Evolutionary conservation across 2,113 vertebrate species (phyloP), one percentile per base, ranked within the genome.

Genomic region (Hystrix cristata): DNA sequence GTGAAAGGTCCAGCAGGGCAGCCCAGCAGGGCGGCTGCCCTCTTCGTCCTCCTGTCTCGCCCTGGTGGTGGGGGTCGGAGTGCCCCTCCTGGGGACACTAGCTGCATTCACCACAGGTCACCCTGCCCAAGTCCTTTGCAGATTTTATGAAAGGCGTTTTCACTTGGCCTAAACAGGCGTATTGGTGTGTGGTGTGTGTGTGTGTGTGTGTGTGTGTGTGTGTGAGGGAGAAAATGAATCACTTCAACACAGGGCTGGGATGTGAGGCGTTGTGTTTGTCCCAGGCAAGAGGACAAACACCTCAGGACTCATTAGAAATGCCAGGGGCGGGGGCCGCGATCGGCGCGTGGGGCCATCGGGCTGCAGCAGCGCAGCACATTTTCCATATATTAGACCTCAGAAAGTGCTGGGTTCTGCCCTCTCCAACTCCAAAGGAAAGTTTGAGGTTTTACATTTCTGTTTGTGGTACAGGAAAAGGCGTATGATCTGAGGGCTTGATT

Each of bases 91-190:
- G 59, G 59, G 97, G 97, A 98, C 98, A 98, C 97, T 98, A 98
- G 96, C 96, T 97, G 98, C 98, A 98, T 99, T 98, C 98, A 98
- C 94, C 51, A 48, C 65, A 51, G 71, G 92, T 69, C 83, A 86
- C 74, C n/a, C 95, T 92, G 94, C 84, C 78, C 80, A 87, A 96
- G 82, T 95, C 71, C 93, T 94, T 91, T 48, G 81, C 97, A 98
- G 97, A 97, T 85, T 94, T 98, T 98, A 98, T 99, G 99, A 99
- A 99, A 99, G 98, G 94, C 91, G 97, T 99, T 98, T 98, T 99
- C 98, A 98, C 97, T 98, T 87, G 98, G 96, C 95, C 96, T 97
- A 97, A 98, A 98, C 96, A 98, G 98, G 97, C 97, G 98, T 98
- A 97, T 98, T 76, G 98, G 87, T 95, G 96, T 97, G 96, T 95